Base-by-base conservation (phyloP, 2,113 vertebrate species). In the Ammodytes dubius region DNA sequence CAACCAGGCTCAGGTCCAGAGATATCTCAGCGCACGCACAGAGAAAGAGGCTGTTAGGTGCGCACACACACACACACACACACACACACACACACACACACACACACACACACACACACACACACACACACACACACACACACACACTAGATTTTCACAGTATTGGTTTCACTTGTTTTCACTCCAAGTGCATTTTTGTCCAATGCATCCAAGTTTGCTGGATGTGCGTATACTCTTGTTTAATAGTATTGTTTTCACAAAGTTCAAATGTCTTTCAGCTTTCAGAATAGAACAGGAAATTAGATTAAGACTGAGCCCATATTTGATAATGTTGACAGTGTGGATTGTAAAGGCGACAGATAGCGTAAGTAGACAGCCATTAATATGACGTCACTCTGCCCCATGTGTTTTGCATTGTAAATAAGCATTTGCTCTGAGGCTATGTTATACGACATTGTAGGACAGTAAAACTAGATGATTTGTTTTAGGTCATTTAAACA, bases 1-100 rank as follows among this genome's bases (percentile, higher is more conserved):
- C 75, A 99, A 99, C 93, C 98, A 99, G 92, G 96, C 98, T 0
- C 98, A 99, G 91, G 98, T 99, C 70, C 98, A 99, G 77, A 94
- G 98, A 6, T 99, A 99, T 90, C 97, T 99, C 77, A 97, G 97
- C 54, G 94, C 97, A 17, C 96, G 95, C 60, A 95, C 96, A 0
- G 98, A 99, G 92, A 95, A 79, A 75, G 94, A 97, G 39, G 97
- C 98, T 13, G 83, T 97, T 77, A 95, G 90, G 92, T 93, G 70
- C 43, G 11, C 9, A 17, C 9, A 39, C 14, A 73, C 43, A 14
- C 9, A 17, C 9, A 39, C 14, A 73, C 43, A 14, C 9, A 17
- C 9, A 39, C 14, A 73, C 43, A 14, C 9, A 17, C 9, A 39
- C 14, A 73, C 43, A 14, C 9, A 17, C 9, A 39, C 14, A 73